phyloP scores from a whole-genome alignment of 1,140 invertebrate species.

The Sinella curviseta region DNA sequence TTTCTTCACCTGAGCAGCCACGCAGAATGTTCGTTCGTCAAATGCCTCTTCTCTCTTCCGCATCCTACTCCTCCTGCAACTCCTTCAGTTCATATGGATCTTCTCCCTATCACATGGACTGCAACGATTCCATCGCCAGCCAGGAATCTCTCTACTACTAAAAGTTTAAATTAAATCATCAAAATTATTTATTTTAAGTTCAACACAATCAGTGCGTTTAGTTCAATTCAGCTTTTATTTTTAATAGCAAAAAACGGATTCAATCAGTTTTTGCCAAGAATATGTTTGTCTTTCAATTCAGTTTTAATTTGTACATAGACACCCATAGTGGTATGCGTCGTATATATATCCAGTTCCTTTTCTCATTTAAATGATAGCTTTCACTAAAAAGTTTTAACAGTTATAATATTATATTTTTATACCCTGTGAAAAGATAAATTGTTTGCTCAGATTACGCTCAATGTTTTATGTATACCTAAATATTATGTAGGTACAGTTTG shows the following conservation, averaged over 20 bases:
- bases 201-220: slow-evolving; percentile 16
- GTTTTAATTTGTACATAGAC: neutral
- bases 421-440: neutral
- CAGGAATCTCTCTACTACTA: slow-evolving; percentile 38
- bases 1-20: slow-evolving; percentile 26
- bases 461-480: neutral
- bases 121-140: slow-evolving; percentile 24
- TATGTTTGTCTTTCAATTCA: slow-evolving; percentile 9
- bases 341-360: too few species aligned
- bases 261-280: neutral
- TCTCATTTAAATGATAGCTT: neutral
- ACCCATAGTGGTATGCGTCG: too few species aligned
- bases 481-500: too few species aligned
- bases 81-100: slow-evolving; percentile 11
- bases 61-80: slow-evolving; percentile 30
- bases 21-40: slow-evolving; percentile 36
- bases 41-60: slow-evolving; percentile 26
- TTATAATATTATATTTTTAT: slow-evolving; percentile 25
- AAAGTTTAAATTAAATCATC: neutral
- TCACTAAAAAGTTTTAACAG: neutral
- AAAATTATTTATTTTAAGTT: neutral
- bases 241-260: neutral
- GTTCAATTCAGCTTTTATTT: neutral
- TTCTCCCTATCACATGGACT: slow-evolving; percentile 19
- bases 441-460: slow-evolving; percentile 2